These are phyloP conservation scores for Eristalinus aeneus DNA, from an alignment of 2,888 invertebrate species.

Conservation along the genomic window DNA sequence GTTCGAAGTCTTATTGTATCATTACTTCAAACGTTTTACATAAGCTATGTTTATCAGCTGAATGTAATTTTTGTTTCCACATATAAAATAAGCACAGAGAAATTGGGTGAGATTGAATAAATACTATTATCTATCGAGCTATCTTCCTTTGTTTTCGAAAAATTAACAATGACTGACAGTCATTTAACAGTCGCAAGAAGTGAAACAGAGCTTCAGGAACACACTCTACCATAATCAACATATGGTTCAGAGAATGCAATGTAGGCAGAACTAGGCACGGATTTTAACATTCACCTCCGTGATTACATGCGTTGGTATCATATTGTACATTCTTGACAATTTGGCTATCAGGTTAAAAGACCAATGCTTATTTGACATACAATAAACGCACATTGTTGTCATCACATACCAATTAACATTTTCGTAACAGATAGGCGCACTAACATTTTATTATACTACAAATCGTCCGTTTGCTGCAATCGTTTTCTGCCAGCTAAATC, in stretches of 20 bases:
- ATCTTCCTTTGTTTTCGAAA: too few relatives aligned
- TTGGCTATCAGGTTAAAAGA: background rate
- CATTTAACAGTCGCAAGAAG: background rate
- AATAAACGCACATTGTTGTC: background rate
- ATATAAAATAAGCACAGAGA: too few relatives aligned
- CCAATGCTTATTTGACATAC: background rate
- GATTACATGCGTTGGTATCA: background rate
- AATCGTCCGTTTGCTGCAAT: conserved; percentile 12
- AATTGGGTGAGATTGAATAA: too few relatives aligned
- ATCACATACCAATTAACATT: conserved; percentile 30
- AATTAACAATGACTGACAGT: too few relatives aligned
- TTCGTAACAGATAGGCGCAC: conserved; percentile 1
- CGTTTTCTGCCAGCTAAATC: conserved; percentile 3
- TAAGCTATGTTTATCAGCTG: too few relatives aligned
- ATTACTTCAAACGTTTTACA: too few relatives aligned
- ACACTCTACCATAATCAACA: too few relatives aligned
- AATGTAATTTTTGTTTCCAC: too few relatives aligned
- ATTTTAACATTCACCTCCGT: background rate
- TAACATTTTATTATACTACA: conserved; percentile 34
- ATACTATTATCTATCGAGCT: too few relatives aligned
- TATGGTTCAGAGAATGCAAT: background rate
- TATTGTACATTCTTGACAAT: background rate
- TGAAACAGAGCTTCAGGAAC: background rate
- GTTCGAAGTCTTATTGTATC: too few relatives aligned
- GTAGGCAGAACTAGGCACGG: background rate